These are phyloP conservation scores for Geophilus truncorum DNA, from an alignment of 2,888 invertebrate genomes.

Conservation along the genomic window DNA sequence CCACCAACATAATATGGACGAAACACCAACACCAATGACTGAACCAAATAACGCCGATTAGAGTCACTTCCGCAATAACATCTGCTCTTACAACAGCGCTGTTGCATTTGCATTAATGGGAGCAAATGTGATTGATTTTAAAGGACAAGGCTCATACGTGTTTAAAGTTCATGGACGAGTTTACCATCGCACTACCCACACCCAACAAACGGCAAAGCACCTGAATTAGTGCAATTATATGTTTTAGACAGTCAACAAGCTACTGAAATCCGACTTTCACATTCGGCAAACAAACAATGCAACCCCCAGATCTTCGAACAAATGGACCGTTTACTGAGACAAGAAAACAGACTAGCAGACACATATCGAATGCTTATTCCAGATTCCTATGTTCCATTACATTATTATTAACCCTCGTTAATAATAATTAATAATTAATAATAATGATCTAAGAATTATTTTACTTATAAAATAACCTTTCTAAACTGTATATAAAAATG, in stretches of 20 bases:
- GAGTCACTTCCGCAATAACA: constrained; percentile 31
- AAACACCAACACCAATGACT: too few relatives aligned
- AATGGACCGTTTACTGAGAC: constrained; percentile 23
- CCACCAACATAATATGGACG: too few relatives aligned
- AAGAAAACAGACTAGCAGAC: constrained; percentile 37
- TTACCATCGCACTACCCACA: constrained; percentile 35
- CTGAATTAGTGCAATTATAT: constrained; percentile 38
- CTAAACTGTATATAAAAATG: too few relatives aligned
- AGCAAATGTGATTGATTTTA: constrained; percentile 32
- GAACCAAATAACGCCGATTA: constrained; percentile 2
- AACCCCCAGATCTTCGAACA: constrained; percentile 27
- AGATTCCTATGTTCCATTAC: too few relatives aligned
- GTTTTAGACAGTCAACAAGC: constrained; percentile 38
- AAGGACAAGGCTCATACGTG: constrained; percentile 36
- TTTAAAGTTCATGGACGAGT: constrained; percentile 40
- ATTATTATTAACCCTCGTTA: too few relatives aligned
- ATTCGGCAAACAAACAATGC: constrained; percentile 32
- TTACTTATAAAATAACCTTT: too few relatives aligned
- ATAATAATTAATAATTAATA: too few relatives aligned
- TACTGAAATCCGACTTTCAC: constrained; percentile 28
- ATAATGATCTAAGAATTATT: too few relatives aligned
- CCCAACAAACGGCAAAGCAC: constrained; percentile 29
- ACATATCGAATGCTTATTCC: constrained; percentile 39
- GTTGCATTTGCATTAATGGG: constrained; percentile 40
- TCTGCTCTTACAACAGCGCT: constrained; percentile 36